Base-by-base conservation (phyloP, 2,888 invertebrate species). In the Trichogramma dendrolimi region DNA sequence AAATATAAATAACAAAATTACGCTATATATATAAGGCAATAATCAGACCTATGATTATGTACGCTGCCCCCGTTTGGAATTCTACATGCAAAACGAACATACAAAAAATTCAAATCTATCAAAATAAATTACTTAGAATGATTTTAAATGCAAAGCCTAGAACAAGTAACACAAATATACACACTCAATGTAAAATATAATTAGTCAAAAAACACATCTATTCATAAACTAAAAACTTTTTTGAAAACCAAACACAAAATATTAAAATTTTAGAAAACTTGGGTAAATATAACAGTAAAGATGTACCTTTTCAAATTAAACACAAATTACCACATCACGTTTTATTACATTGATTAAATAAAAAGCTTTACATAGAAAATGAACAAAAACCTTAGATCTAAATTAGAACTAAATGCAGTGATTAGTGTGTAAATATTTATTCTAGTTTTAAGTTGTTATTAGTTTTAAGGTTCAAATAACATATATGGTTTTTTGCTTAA, bases 1-100 rank as follows among this genome's bases (percentile, higher is more conserved):
- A 8, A 52, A 4, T 6, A n/a, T 39, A 8, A 54, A 60, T 40
- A 68, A 67, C 49, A 69, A 70, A 60, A 60, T 53, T 58, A 56
- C 66, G 4, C n/a, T 70, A n/a, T n/a, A n/a, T n/a, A 6, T 71
- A 71, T 54, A 71, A 62, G 6, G 40, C 61, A 4, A 42, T 70
- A 27, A 67, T 70, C 0, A 54, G 66, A 39, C 70, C 70, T 10
- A 62, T 67, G 6, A 55, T 71, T 0, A 38, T 53, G 4, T 67
- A 67, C 27, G 65, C 65, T 5, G 40, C 52, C 4, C 63, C 65
- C 4, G 47, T 66, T n/a, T 67, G 66, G 66, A 41, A 48, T 5
- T 54, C 53, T 14, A 62, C 63, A 14, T 60, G 27, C 40, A 53
- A 61, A 8, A 44, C 48, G 39, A 65, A 65, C 49, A 53, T 58